These are phyloP conservation scores for Cheumatopsyche charites DNA, from an alignment of 1,140 invertebrate species.

Conservation along the genomic window DNA sequence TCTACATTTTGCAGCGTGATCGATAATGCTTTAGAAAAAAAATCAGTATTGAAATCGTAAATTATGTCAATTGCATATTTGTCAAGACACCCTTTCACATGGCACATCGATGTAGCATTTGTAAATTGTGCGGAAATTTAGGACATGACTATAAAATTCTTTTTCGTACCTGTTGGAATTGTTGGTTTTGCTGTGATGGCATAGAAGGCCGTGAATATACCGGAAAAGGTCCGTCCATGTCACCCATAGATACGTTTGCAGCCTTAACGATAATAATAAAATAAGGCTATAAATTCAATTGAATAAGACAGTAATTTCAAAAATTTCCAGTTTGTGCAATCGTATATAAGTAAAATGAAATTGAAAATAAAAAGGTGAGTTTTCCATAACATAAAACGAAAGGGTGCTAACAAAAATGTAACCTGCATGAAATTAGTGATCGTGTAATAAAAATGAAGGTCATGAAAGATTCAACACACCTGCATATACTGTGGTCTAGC, in stretches of 20 bases:
- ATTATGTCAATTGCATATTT: neutral
- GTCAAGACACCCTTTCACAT: too few relatives aligned
- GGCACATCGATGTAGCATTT: too few relatives aligned
- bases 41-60: neutral
- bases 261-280: constrained; percentile 54
- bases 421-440: neutral
- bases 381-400: neutral
- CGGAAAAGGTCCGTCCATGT: constrained; percentile 68
- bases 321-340: neutral
- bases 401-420: constrained; percentile 17
- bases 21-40: too few relatives aligned
- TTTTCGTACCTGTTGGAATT: constrained; percentile 63
- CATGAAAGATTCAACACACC: constrained; percentile 46
- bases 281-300: neutral
- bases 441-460: too few relatives aligned
- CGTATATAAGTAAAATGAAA: neutral
- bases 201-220: constrained; percentile 62
- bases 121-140: too few relatives aligned
- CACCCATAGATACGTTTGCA: constrained; percentile 72
- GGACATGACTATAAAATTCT: too few relatives aligned
- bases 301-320: neutral
- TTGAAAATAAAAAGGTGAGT: constrained; percentile 8
- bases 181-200: constrained; percentile 65
- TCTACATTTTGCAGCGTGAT: neutral
- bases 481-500: constrained; percentile 62